Evolutionary conservation across 2,888 invertebrate genomes (phyloP).

Genomic region (Oligia strigilis): DNA sequence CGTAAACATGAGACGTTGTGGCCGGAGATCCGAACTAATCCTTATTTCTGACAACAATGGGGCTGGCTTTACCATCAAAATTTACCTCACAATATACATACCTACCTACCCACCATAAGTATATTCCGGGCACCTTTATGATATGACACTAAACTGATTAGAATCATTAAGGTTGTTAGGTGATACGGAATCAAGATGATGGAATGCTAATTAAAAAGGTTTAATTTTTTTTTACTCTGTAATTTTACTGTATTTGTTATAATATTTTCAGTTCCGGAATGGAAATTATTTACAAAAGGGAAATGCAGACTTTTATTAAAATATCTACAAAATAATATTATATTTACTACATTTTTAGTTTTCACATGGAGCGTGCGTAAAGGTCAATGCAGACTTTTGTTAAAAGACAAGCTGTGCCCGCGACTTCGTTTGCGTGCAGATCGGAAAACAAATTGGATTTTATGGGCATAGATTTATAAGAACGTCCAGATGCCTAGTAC

Average conservation of each 20-base stretch:
- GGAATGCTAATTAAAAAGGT: not conserved
- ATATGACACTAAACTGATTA: slow-evolving; percentile 11
- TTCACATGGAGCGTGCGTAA: not conserved
- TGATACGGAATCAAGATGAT: not conserved
- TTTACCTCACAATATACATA: slow-evolving; percentile 33
- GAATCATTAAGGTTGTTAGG: not conserved
- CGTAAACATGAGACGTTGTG: slow-evolving; percentile 52
- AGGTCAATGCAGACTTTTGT: not conserved
- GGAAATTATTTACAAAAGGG: not conserved
- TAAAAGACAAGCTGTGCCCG: not conserved
- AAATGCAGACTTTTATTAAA: not conserved
- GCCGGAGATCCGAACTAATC: slow-evolving; percentile 62
- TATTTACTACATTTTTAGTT: not conserved
- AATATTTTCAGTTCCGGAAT: not conserved
- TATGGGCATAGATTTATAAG: too few relatives aligned
- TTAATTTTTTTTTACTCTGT: not conserved
- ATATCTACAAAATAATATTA: not conserved
- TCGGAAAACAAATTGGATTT: too few relatives aligned
- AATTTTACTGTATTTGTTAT: not conserved
- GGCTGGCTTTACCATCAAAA: slow-evolving; percentile 39
- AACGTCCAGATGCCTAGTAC: too few relatives aligned
- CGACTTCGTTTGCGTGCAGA: too few relatives aligned
- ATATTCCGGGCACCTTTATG: not conserved
- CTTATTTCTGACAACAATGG: slow-evolving; percentile 42
- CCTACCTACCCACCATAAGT: not conserved